Evolutionary conservation across 1,140 invertebrate genomes (phyloP), one percentile per base, ranked within the genome.

Genomic region (Aphaenogaster floridana): DNA sequence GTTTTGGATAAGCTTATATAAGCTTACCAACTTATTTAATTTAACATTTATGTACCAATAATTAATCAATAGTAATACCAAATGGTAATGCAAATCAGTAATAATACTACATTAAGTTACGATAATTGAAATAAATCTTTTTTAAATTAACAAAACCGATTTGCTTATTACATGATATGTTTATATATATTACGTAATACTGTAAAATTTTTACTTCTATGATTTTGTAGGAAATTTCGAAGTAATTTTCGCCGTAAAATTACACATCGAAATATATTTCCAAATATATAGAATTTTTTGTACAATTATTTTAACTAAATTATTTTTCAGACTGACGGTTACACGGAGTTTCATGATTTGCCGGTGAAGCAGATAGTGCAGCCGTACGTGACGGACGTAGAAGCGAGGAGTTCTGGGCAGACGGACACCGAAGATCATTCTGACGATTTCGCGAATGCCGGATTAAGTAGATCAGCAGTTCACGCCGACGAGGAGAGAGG

Each of bases 291-390:
- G 7, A 48, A 66, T 50, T 48, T 79, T 79, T 61, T 39, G 61
- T 6, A 66, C 61, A 36, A 45, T 34, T 13, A 3, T 15, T 66
- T 57, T 34, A 57, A 71, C 21, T n/a, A 4, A 48, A 11, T 68
- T n/a, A 52, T 34, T 68, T 91, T 91, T 1, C 72, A 90, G 86
- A 64, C 21, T 61, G 34, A 28, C 9, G 50, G 36, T 34, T 52
- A 81, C 9, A 28, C 45, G 2, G 66, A 83, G 42, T 0, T 21
- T 8, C 59, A 54, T 50, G 71, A 66, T n/a, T 66, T 69, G 36
- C 17, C 52, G 39, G 8, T 17, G 2, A 76, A 77, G 42, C 86
- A 88, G n/a, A 7, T 86, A 76, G 77, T 83, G 3, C 81, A 86
- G 28, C 74, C 86, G 0, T 71, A 81, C 45, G 5, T 64, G 6